phyloP scores from a whole-genome alignment of 2,113 vertebrate genomes.

The Zeus faber region DNA sequence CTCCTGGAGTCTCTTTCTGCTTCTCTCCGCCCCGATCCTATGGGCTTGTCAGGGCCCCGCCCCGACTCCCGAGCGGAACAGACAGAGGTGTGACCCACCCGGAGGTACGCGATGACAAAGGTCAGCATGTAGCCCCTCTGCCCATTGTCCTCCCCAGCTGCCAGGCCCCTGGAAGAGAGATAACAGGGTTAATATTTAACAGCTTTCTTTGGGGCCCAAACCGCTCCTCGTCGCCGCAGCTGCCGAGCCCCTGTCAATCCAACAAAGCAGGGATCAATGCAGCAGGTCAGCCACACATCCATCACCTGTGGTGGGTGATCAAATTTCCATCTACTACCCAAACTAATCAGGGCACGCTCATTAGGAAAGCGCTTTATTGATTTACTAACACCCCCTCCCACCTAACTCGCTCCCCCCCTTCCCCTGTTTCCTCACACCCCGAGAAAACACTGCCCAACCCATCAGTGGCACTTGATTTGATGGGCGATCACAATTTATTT shows the following conservation, averaged over 20 bases:
- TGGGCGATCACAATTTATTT: conserved; percentile 47
- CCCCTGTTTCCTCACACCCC: conserved; percentile 42
- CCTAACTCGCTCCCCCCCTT: not conserved
- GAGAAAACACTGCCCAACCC: conserved; percentile 62
- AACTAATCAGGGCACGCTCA: conserved; percentile 73
- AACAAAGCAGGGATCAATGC: conserved; percentile 68
- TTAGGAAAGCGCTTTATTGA: conserved; percentile 74
- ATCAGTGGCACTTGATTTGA: conserved; percentile 66
- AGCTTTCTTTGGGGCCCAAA: conserved; percentile 43
- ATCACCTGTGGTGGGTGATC: conserved; percentile 71
- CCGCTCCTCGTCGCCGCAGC: conserved; percentile 54
- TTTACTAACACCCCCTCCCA: conserved; percentile 43
- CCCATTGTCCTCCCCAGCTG: conserved; percentile 98
- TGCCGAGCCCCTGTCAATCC: conserved; percentile 51
- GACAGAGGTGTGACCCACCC: conserved; percentile 80
- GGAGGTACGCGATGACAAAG: conserved; percentile 96
- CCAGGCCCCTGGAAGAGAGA: conserved; percentile 89
- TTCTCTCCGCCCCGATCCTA: conserved; percentile 31
- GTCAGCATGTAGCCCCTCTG: conserved; percentile 99
- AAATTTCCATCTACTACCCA: conserved; percentile 71
- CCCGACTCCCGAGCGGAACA: conserved; percentile 7
- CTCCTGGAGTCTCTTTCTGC: conserved; percentile 50
- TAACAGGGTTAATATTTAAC: conserved; percentile 77
- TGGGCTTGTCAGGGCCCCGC: conserved; percentile 38
- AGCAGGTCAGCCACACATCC: conserved; percentile 65